These are phyloP conservation scores for Sakesphorus luctuosus DNA, from an alignment of 2,113 vertebrate species.

Conservation along the genomic window DNA sequence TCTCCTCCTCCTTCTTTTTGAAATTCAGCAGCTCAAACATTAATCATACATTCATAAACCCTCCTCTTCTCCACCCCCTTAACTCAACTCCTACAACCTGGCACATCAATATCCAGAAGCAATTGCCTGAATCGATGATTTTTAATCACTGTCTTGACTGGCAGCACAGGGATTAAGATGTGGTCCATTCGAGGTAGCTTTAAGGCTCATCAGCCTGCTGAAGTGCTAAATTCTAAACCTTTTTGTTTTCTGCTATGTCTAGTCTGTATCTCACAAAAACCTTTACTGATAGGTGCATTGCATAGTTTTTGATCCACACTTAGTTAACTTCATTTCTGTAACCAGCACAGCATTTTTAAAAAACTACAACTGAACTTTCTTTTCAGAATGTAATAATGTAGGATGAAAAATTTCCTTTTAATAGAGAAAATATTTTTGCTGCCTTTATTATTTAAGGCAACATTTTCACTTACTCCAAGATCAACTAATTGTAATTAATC, in stretches of 20 bases:
- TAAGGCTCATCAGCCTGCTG: conserved; percentile 57
- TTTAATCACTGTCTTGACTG: conserved; percentile 64
- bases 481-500: neutral
- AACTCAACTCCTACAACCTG: neutral
- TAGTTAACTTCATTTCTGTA: neutral
- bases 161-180: conserved; percentile 65
- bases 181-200: neutral
- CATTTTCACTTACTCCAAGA: neutral
- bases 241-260: conserved; percentile 32
- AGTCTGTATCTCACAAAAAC: conserved; percentile 24
- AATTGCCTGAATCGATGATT: conserved; percentile 66
- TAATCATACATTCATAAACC: neutral
- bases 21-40: conserved; percentile 32
- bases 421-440: neutral
- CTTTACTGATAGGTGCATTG: neutral
- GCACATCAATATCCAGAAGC: conserved; percentile 23
- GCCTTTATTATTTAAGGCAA: neutral
- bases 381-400: neutral
- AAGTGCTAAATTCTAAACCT: conserved; percentile 36
- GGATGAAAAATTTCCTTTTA: neutral
- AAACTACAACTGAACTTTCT: neutral
- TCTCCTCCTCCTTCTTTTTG: neutral
- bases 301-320: conserved; percentile 19
- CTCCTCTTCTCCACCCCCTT: neutral
- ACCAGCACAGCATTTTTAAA: neutral